Evolutionary conservation across 2,113 vertebrate species (phyloP), one percentile per base, ranked within the genome.

Genomic region (Gadus macrocephalus): DNA sequence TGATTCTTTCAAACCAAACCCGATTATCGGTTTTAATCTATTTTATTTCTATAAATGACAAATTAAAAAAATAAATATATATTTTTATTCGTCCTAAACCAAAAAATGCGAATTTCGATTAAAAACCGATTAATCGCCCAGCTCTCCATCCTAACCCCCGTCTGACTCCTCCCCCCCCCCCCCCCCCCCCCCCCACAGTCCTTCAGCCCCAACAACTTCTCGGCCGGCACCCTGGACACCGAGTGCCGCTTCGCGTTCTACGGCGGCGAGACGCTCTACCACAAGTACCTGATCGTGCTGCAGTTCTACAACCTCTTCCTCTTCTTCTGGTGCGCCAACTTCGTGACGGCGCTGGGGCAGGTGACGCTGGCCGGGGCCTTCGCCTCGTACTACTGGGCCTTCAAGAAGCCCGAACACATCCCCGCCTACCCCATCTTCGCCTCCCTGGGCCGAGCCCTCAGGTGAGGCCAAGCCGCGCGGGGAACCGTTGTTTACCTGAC

Each of bases 351-450:
- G 0, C 84, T 99, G 87, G 96, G 96, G 20, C 96, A 99, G 88
- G 94, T 98, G 73, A 98, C 96, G 0, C 83, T 99, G 65, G 92
- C 96, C 0, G 97, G 97, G 0, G 96, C 97, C 25, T 99, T 99
- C 0, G 96, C 97, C 2, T 99, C 97, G 0, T 99, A 98, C 88
- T 99, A 99, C 75, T 99, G 97, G 97, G 95, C 97, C 70, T 94
- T 96, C 76, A 94, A 92, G 76, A 98, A 98, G 68, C 96, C 97
- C 0, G 92, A 94, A 0, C 94, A 99, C 79, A 89, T 99, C 53
- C 96, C 96, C 0, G 90, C 94, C 6, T 95, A 79, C 81, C 96
- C 96, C 2, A 91, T 99, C 79, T 95, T 95, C 84, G 89, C 95
- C 2, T 92, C 97, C 20, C 91, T 98, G 0, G 88, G 95, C 69